Evolutionary conservation across 2,113 vertebrate genomes (phyloP).

Genomic region (Vicugna pacos): DNA sequence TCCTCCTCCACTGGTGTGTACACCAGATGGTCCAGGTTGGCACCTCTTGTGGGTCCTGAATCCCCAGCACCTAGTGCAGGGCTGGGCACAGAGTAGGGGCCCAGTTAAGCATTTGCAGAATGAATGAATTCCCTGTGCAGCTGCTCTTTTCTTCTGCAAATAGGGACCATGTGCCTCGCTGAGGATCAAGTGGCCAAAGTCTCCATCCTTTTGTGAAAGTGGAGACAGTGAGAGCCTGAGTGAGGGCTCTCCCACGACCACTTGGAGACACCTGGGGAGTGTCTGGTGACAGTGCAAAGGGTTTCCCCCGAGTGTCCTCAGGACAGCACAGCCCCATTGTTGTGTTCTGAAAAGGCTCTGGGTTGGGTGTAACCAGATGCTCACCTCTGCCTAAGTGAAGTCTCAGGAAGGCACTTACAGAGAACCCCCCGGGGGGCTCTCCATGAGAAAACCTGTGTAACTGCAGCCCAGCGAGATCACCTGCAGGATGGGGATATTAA

Average conservation of each 20-base stretch:
- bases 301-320: neutral
- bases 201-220: neutral
- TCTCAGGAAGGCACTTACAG: neutral
- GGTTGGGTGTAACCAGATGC: neutral
- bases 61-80: fast-evolving
- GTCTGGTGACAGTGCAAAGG: neutral
- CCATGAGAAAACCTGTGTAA: neutral
- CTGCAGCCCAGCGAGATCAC: neutral
- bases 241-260: fast-evolving
- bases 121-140: fast-evolving
- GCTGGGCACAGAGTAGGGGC: fast-evolving
- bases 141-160: neutral
- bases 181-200: neutral
- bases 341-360: neutral
- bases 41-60: fast-evolving
- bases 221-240: neutral
- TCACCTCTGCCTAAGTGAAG: neutral
- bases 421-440: neutral
- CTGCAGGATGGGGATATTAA: neutral
- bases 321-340: fast-evolving
- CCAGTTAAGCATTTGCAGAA: fast-evolving
- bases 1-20: fast-evolving
- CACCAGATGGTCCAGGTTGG: fast-evolving
- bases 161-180: fast-evolving
- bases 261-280: neutral